Percentiles rank a stretch among this genome's conserved stretches.
These are phyloP conservation scores for Bovichtus diacanthus DNA, from an alignment of 2,797 vertebrate genomes.

Conservation along the genomic window DNA sequence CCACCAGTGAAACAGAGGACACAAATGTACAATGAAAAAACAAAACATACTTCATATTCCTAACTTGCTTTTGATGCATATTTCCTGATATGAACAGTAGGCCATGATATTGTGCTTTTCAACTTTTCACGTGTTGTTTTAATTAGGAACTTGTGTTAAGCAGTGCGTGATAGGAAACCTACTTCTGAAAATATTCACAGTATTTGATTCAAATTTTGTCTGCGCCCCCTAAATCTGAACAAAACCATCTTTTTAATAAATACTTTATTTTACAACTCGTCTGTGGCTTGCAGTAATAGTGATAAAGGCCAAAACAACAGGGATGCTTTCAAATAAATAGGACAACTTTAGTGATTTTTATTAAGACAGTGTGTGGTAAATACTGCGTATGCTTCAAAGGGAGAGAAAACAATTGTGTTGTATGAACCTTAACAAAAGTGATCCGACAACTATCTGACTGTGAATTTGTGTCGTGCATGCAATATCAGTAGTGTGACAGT, in stretches of 20 bases:
- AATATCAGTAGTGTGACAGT: conserved; percentile 78
- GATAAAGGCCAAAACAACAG: conserved; percentile 37
- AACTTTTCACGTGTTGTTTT: conserved; percentile 49
- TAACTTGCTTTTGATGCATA: conserved; percentile 66
- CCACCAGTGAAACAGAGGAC: conserved; percentile 78
- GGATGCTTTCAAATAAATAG: conserved; percentile 74
- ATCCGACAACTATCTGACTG: conserved; percentile 7
- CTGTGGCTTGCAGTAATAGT: conserved; percentile 49
- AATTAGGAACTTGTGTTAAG: conserved; percentile 61
- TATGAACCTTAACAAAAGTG: conserved; percentile 36
- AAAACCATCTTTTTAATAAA: conserved; percentile 78
- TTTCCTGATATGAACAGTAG: conserved; percentile 70
- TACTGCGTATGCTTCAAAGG: conserved; percentile 22
- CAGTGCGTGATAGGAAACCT: conserved; percentile 72
- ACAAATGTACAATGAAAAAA: conserved; percentile 70
- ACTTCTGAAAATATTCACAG: conserved; percentile 82
- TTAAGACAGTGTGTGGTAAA: conserved; percentile 32
- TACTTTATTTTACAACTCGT: conserved; percentile 78
- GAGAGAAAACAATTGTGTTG: conserved; percentile 42
- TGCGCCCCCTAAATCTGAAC: conserved; percentile 54
- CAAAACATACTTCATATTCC: conserved; percentile 82
- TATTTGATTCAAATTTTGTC: conserved; percentile 72
- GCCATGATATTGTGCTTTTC: conserved; percentile 67
- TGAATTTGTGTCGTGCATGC: conserved; percentile 42
- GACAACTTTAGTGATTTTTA: conserved; percentile 41